Percentiles rank a stretch among this genome's conserved stretches.
Evolutionary conservation across 2,888 invertebrate genomes (phyloP).

Genomic region (Hoplodrina ambigua): DNA sequence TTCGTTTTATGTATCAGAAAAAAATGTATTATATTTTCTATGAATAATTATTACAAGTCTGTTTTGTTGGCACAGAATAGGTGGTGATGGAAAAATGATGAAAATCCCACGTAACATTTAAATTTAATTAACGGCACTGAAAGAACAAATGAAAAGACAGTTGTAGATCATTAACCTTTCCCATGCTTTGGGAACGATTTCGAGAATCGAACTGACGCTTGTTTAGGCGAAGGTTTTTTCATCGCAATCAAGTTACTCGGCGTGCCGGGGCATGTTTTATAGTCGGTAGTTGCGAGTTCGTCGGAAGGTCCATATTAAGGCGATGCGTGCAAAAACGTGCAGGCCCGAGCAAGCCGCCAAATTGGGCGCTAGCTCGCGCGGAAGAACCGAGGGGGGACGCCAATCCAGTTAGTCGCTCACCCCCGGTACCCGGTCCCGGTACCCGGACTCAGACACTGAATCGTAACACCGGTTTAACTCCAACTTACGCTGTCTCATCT

Average conservation of each 20-base stretch:
- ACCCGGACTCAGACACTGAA: conserved; percentile 60
- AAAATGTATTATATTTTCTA: conserved; percentile 31
- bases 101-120: conserved; percentile 19
- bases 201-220: conserved; percentile 64
- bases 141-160: conserved; percentile 57
- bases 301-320: conserved; percentile 71
- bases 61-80: conserved; percentile 19
- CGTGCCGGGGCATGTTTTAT: conserved; percentile 66
- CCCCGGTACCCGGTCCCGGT: conserved; percentile 36
- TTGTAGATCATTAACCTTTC: conserved; percentile 66
- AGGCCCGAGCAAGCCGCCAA: conserved; percentile 73
- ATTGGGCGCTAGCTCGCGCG: conserved; percentile 80
- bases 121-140: conserved; percentile 60
- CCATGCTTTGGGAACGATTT: conserved; percentile 51
- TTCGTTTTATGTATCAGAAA: conserved; percentile 21
- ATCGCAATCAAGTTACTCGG: conserved; percentile 64
- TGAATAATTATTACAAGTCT: conserved; percentile 25
- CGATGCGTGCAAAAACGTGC: conserved; percentile 82
- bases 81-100: conserved; percentile 17
- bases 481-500: conserved; percentile 65
- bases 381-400: conserved; percentile 72
- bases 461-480: conserved; percentile 69
- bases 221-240: conserved; percentile 69
- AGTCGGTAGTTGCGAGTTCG: conserved; percentile 60
- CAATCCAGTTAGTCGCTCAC: conserved; percentile 76